Percentiles rank a stretch among this genome's conserved stretches.
Evolutionary conservation across 2,888 invertebrate genomes (phyloP).

Genomic region (Melieria picta): DNA sequence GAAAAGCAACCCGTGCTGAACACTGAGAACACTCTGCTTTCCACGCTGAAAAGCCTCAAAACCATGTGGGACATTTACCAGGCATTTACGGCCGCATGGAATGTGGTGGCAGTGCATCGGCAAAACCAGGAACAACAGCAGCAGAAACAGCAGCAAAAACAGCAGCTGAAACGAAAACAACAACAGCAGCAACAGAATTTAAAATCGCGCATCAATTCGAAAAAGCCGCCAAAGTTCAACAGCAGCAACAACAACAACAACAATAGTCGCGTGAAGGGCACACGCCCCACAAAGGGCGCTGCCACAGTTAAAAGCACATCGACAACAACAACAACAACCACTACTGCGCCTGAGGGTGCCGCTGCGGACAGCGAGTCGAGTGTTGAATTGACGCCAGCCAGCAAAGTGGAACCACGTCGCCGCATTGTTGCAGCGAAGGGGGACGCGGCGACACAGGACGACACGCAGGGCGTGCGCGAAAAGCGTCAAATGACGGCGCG

Average conservation of each 20-base stretch:
- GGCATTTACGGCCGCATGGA: constrained; percentile 58
- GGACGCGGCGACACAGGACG: constrained; percentile 24
- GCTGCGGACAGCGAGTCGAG: constrained; percentile 2
- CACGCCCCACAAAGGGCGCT: not conserved
- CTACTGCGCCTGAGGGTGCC: constrained; percentile 3
- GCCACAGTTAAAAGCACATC: constrained; percentile 14
- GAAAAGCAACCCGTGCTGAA: not conserved
- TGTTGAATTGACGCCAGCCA: constrained; percentile 17
- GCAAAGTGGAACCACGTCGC: constrained; percentile 36
- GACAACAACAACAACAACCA: not conserved
- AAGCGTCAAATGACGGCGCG: constrained; percentile 42
- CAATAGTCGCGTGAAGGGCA: not conserved
- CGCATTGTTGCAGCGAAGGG: constrained; percentile 34
- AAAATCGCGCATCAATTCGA: constrained; percentile 51
- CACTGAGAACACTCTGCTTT: constrained; percentile 48
- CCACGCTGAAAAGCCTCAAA: constrained; percentile 53
- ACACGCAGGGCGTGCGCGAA: constrained; percentile 40
- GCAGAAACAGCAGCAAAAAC: constrained; percentile 45
- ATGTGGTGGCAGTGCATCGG: constrained; percentile 51
- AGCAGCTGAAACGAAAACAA: constrained; percentile 35
- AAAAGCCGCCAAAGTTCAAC: constrained; percentile 52
- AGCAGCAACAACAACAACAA: constrained; percentile 45
- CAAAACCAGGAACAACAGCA: constrained; percentile 45
- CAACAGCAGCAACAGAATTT: constrained; percentile 43
- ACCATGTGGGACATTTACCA: constrained; percentile 61